Evolutionary conservation across 2,888 invertebrate genomes (phyloP).

Genomic region (Xestia rhomboidea): DNA sequence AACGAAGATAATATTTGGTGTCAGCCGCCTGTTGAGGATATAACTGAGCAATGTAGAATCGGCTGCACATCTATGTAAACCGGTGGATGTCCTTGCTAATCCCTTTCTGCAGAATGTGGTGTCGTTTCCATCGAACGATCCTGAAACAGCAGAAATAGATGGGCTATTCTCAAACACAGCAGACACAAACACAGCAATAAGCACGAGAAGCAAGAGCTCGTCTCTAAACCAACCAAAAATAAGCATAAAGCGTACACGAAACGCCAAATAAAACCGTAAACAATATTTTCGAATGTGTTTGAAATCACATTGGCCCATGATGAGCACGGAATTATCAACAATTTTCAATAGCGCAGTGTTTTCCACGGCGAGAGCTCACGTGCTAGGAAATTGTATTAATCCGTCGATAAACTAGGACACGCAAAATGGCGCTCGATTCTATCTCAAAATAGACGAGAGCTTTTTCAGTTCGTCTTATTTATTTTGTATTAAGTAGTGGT

Average conservation of each 20-base stretch:
- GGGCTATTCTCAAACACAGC: constrained; percentile 18
- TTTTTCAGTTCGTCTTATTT: constrained; percentile 72
- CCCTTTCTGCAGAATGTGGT: neutral
- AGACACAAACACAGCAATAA: constrained; percentile 12
- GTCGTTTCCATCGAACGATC: neutral
- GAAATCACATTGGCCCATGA: constrained; percentile 55
- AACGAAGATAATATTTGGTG: neutral
- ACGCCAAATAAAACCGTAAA: constrained; percentile 29
- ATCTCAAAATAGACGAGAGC: constrained; percentile 74
- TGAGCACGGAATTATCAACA: constrained; percentile 63
- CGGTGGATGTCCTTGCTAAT: neutral
- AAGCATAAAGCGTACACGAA: neutral
- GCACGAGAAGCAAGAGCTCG: neutral
- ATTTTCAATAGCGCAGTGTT: constrained; percentile 68
- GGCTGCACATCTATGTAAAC: neutral
- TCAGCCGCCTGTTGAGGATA: neutral
- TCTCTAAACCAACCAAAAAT: constrained; percentile 19
- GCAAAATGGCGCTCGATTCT: constrained; percentile 71
- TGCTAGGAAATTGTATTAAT: constrained; percentile 73
- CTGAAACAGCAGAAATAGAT: constrained; percentile 22
- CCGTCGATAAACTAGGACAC: constrained; percentile 71
- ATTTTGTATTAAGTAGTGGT: constrained; percentile 71
- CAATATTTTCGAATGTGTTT: constrained; percentile 47
- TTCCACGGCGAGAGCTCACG: constrained; percentile 65
- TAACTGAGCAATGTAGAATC: neutral